phyloP scores from a whole-genome alignment of 2,888 invertebrate genomes.

The Antitype chi region DNA sequence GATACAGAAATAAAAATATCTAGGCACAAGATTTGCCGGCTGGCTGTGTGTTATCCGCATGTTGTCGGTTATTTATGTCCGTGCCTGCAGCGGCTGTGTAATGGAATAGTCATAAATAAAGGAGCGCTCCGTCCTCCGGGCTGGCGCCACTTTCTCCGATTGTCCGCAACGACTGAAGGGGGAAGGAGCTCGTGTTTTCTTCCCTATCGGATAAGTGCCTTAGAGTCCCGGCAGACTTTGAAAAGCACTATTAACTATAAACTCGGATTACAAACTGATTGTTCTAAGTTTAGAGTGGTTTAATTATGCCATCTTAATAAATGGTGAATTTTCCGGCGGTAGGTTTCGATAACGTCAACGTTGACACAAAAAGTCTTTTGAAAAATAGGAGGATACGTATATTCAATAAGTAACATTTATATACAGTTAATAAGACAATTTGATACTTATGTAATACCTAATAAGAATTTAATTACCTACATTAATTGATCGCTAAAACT shows the following conservation, averaged over 20 bases:
- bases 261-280: conserved; percentile 41
- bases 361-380: neutral
- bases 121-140: conserved; percentile 45
- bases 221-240: conserved; percentile 37
- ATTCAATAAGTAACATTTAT: neutral
- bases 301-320: conserved; percentile 8
- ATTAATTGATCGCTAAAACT: neutral
- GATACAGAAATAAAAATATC: conserved; percentile 42
- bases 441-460: neutral
- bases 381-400: neutral
- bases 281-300: conserved; percentile 33
- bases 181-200: conserved; percentile 50
- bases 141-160: conserved; percentile 56
- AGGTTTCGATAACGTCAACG: neutral
- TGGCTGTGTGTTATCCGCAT: conserved; percentile 65
- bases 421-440: neutral
- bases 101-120: conserved; percentile 71
- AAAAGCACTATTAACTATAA: conserved; percentile 42
- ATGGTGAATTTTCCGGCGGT: neutral
- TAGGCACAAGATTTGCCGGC: conserved; percentile 57
- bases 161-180: conserved; percentile 43
- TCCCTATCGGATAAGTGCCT: conserved; percentile 50
- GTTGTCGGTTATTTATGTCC: conserved; percentile 70
- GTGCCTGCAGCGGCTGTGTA: conserved; percentile 62
- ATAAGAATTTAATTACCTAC: too few relatives aligned